Conservation (phyloP, 2,888 invertebrate genomes). For the Cheilosia vulpina region DNA sequence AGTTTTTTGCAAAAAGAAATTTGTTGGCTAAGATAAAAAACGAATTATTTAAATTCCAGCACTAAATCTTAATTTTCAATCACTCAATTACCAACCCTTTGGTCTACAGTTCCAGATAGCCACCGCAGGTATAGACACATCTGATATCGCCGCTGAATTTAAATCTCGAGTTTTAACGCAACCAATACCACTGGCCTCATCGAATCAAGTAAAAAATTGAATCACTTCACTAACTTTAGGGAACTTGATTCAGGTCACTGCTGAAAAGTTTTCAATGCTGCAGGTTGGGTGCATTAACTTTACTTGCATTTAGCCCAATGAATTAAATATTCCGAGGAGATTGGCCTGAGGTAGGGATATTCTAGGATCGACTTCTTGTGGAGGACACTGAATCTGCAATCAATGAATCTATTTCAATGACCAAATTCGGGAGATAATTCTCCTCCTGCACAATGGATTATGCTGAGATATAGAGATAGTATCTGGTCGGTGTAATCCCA, state of each 20-base stretch:
- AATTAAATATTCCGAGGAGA: conserved; percentile 42
- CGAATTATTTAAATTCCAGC: too few species aligned
- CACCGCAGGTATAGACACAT: too few species aligned
- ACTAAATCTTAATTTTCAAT: too few species aligned
- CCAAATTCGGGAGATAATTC: conserved; percentile 23
- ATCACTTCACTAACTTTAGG: conserved; percentile 30
- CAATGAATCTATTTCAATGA: conserved; percentile 55
- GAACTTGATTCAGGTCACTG: conserved; percentile 39
- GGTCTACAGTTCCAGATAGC: too few species aligned
- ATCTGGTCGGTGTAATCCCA: conserved; percentile 12
- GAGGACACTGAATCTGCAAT: conserved; percentile 32
- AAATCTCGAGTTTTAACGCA: too few species aligned
- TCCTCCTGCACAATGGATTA: background rate
- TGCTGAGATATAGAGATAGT: background rate
- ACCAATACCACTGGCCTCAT: too few species aligned
- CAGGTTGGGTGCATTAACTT: conserved; percentile 39
- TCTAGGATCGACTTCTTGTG: background rate
- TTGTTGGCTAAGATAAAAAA: too few species aligned
- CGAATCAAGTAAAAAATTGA: conserved; percentile 2
- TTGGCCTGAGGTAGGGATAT: background rate
- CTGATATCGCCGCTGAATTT: too few species aligned
- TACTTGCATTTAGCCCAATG: conserved; percentile 36
- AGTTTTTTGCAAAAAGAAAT: too few species aligned
- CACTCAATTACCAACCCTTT: too few species aligned
- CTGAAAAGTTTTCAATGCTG: conserved; percentile 22